Percentiles rank a stretch among this genome's conserved stretches.
Evolutionary conservation across 1,140 invertebrate species (phyloP).

Genomic region (Papilio polytes): DNA sequence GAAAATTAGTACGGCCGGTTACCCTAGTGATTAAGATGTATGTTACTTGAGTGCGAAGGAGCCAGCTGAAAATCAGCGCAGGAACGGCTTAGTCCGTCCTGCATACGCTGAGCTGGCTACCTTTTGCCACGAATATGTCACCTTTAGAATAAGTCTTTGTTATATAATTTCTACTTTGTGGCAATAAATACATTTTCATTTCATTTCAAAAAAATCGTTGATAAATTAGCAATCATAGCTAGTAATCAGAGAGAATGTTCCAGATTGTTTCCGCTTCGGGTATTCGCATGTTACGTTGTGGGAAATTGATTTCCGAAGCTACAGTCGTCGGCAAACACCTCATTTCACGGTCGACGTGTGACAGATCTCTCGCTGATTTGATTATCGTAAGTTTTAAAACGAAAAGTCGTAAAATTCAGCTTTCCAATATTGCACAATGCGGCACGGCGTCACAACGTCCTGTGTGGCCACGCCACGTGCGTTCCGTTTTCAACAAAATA

Average conservation of each 20-base stretch:
- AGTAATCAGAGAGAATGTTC: constrained; percentile 41
- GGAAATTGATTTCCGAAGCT: constrained; percentile 62
- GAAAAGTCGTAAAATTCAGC: constrained; percentile 56
- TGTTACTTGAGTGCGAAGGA: too few relatives aligned
- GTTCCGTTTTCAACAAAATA: constrained; percentile 65
- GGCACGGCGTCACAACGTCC: constrained; percentile 54
- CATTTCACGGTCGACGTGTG: constrained; percentile 73
- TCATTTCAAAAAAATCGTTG: too few relatives aligned
- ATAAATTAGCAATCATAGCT: constrained; percentile 21
- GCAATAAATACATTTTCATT: too few relatives aligned
- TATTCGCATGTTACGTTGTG: constrained; percentile 40
- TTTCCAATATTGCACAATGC: constrained; percentile 70
- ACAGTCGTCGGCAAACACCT: constrained; percentile 52
- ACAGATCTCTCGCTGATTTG: constrained; percentile 64
- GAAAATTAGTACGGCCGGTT: too few relatives aligned
- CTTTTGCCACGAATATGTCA: too few relatives aligned
- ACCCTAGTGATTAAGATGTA: too few relatives aligned
- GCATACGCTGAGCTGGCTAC: too few relatives aligned
- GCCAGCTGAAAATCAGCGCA: too few relatives aligned
- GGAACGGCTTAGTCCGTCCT: too few relatives aligned
- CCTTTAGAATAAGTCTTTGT: too few relatives aligned
- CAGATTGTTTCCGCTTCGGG: constrained; percentile 36
- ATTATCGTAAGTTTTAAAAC: constrained; percentile 64
- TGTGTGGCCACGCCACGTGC: constrained; percentile 76
- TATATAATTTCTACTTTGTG: too few relatives aligned